Percentiles rank a stretch among this genome's conserved stretches.
Evolutionary conservation across 92 coral and sea anemone species (phyloP).

Genomic region (Zoanthus solanderi): DNA sequence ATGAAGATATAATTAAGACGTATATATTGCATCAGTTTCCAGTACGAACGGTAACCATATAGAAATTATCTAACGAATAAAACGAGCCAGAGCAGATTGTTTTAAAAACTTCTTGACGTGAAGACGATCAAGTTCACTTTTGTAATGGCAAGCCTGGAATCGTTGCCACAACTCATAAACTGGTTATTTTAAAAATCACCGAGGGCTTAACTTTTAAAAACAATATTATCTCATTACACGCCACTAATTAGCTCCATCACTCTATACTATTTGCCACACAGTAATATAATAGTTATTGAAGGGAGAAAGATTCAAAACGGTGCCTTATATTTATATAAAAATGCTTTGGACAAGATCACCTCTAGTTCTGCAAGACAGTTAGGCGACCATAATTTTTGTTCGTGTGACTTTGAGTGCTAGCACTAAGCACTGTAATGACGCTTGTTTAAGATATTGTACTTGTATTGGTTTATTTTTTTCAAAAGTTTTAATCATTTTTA

Average conservation of each 20-base stretch:
- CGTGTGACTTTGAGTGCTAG: neutral
- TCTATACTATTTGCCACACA: neutral
- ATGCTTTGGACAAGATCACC: neutral
- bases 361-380: neutral
- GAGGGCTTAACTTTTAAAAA: too few species aligned
- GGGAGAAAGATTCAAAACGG: neutral
- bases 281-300: neutral
- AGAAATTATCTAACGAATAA: too few species aligned
- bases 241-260: neutral
- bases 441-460: neutral
- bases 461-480: neutral
- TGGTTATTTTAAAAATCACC: too few species aligned
- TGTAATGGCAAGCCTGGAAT: too few species aligned
- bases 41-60: too few species aligned
- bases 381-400: neutral
- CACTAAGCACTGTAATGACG: neutral
- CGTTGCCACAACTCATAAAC: too few species aligned
- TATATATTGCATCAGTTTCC: too few species aligned
- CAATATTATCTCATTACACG: too few species aligned
- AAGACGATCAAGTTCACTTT: too few species aligned
- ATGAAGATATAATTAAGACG: too few species aligned
- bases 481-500: neutral
- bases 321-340: neutral
- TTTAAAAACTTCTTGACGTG: too few species aligned
- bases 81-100: too few species aligned